Percentiles rank a stretch among this genome's conserved stretches.
Evolutionary conservation across 2,113 vertebrate species (phyloP).

Genomic region (Acrocephalus kingi): DNA sequence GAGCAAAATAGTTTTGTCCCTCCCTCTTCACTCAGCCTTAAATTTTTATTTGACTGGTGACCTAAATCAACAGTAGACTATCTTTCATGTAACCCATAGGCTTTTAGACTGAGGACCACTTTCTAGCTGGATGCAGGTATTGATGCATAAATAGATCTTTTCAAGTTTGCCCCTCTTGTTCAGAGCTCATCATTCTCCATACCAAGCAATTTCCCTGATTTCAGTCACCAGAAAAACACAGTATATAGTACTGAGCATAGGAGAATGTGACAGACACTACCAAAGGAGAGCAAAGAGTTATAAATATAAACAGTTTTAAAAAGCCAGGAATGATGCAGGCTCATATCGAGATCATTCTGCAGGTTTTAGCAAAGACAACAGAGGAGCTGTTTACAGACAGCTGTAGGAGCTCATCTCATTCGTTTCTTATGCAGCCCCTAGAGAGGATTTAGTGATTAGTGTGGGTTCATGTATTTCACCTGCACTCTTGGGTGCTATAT

Average conservation of each 20-base stretch:
- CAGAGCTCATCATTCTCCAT: not conserved
- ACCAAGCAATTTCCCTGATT: not conserved
- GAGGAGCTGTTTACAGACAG: not conserved
- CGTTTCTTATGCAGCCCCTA: not conserved
- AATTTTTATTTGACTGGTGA: not conserved
- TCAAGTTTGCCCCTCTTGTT: not conserved
- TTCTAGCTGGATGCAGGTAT: not conserved
- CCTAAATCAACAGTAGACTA: not conserved
- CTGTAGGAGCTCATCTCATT: not conserved
- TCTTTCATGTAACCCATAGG: not conserved
- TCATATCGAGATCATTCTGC: not conserved
- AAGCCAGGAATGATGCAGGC: not conserved
- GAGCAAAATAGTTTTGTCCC: not conserved
- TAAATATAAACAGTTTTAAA: not conserved
- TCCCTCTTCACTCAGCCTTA: not conserved
- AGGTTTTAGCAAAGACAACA: not conserved
- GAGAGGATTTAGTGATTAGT: conserved; percentile 28
- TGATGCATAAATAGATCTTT: not conserved
- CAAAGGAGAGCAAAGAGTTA: not conserved
- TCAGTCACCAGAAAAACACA: not conserved
- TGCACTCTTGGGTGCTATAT: not conserved
- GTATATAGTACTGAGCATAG: not conserved
- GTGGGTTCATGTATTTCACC: conserved; percentile 9
- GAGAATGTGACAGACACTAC: not conserved
- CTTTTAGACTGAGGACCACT: not conserved